Evolutionary conservation across 2,113 vertebrate genomes (phyloP).

Genomic region (Thermophis baileyi): DNA sequence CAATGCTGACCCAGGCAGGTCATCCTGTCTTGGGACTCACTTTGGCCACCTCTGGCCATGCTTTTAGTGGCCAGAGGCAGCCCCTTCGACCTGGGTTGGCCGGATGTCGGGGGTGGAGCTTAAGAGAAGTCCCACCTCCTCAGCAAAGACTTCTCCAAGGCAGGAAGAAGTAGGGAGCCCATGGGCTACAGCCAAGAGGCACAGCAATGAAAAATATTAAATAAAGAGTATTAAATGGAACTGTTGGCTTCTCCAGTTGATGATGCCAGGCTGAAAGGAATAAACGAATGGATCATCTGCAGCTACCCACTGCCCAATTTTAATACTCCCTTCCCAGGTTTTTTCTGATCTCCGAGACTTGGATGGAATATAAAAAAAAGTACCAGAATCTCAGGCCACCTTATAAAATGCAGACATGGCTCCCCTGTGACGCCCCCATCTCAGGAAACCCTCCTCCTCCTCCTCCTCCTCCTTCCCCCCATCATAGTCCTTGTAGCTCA

Average conservation of each 20-base stretch:
- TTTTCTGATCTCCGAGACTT: background rate
- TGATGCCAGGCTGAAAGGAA: background rate
- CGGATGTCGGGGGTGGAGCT: background rate
- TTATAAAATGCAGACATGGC: background rate
- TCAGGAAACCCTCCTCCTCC: constrained; percentile 22
- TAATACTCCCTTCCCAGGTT: too few relatives aligned
- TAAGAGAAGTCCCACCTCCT: background rate
- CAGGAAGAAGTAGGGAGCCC: background rate
- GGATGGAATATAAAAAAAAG: background rate
- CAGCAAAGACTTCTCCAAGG: background rate
- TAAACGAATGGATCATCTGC: background rate
- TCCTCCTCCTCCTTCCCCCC: constrained; percentile 7
- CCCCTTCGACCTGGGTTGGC: background rate
- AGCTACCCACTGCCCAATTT: background rate
- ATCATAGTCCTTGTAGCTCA: background rate
- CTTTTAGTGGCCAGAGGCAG: background rate
- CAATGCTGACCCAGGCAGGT: background rate
- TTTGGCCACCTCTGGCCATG: background rate
- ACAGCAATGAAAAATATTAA: background rate
- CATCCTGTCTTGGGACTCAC: background rate
- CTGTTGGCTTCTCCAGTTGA: too few relatives aligned
- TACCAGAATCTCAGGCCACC: too few relatives aligned
- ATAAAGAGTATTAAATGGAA: background rate
- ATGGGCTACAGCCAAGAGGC: background rate
- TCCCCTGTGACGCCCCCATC: background rate